Conservation (phyloP, 2,888 invertebrate species). For the Xanthostigma xanthostigma region DNA sequence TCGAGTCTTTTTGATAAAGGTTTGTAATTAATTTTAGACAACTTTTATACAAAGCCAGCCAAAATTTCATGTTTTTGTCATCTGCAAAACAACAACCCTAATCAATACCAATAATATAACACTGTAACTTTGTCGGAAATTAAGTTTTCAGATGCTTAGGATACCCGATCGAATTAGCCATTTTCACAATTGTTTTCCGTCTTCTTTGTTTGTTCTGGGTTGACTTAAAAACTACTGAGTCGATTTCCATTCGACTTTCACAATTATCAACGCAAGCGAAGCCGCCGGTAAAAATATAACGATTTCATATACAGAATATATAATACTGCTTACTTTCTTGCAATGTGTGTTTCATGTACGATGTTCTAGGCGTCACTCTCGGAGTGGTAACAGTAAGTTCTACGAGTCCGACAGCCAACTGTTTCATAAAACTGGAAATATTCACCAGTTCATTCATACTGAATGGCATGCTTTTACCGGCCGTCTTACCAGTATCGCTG, state of each 20-base stretch:
- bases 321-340: background rate
- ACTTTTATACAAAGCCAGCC: slow-evolving; percentile 5
- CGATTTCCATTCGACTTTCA: no score
- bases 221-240: no score
- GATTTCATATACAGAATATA: background rate
- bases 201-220: no score
- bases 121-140: no score
- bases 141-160: no score
- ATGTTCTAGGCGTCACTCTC: background rate
- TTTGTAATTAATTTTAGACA: slow-evolving; percentile 4
- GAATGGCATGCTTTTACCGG: slow-evolving; percentile 43
- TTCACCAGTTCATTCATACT: slow-evolving; percentile 56
- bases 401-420: slow-evolving; percentile 70
- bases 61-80: slow-evolving; percentile 3
- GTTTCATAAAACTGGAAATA: slow-evolving; percentile 57
- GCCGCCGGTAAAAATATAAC: background rate
- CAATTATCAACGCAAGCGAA: no score
- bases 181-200: no score
- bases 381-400: slow-evolving; percentile 61
- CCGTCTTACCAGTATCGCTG: background rate
- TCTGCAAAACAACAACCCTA: background rate
- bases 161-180: no score
- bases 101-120: no score
- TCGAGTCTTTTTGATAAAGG: slow-evolving; percentile 5
- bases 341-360: background rate